A percentile compares a stretch with the other conserved stretches of the same genome.
These are phyloP conservation scores for Leptonema lineaticorne DNA, from an alignment of 1,140 invertebrate genomes.

Conservation along the genomic window DNA sequence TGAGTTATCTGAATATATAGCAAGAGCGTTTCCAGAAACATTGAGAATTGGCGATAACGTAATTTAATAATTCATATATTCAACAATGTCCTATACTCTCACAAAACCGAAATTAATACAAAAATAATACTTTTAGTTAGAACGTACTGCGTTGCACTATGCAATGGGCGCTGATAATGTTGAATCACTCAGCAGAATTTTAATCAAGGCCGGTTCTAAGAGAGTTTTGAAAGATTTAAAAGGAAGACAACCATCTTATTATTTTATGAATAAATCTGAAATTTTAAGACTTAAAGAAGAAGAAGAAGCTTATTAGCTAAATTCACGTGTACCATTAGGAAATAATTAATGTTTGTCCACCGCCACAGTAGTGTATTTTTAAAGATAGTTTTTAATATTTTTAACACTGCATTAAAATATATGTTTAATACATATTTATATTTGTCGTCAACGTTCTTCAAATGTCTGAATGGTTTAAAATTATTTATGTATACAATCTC, in stretches of 20 bases:
- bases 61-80: constrained; percentile 47
- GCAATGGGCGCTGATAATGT: constrained; percentile 86
- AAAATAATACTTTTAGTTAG: constrained; percentile 62
- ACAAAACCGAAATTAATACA: neutral
- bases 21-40: constrained; percentile 69
- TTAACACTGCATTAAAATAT: too few relatives aligned
- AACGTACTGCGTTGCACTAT: constrained; percentile 83
- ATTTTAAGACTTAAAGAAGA: constrained; percentile 81
- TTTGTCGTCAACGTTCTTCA: too few relatives aligned
- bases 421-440: too few relatives aligned
- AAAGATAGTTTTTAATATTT: too few relatives aligned
- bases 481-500: too few relatives aligned
- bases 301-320: constrained; percentile 61
- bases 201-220: constrained; percentile 80
- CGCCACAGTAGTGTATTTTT: neutral
- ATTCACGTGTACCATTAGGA: neutral
- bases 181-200: constrained; percentile 73
- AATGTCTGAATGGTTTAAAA: too few relatives aligned
- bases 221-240: constrained; percentile 81
- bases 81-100: too few relatives aligned
- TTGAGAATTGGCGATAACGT: constrained; percentile 83
- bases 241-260: constrained; percentile 86
- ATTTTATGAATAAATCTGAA: constrained; percentile 88
- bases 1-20: constrained; percentile 73
- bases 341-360: neutral